These are phyloP conservation scores for Brienomyrus longianalis DNA, from an alignment of 2,113 vertebrate genomes.

Conservation along the genomic window DNA sequence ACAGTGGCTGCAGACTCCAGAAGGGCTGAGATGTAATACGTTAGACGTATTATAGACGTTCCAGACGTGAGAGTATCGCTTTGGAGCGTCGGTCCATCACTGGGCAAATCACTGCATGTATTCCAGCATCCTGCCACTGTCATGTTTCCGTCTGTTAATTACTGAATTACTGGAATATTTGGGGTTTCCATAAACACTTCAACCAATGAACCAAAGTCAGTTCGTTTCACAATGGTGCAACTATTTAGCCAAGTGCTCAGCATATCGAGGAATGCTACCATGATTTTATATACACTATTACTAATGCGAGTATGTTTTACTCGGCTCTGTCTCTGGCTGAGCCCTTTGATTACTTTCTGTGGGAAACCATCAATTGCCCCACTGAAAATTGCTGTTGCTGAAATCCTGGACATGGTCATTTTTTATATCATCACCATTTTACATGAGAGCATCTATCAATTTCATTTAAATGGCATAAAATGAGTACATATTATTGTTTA, in stretches of 20 bases:
- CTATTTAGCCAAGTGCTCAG: neutral
- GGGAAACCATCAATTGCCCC: neutral
- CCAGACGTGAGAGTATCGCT: neutral
- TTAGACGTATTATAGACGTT: neutral
- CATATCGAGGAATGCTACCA: neutral
- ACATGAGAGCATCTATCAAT: neutral
- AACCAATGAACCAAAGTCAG: neutral
- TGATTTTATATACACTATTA: neutral
- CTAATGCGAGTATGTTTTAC: neutral
- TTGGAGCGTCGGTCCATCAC: neutral
- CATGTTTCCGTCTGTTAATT: neutral
- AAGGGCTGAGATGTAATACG: neutral
- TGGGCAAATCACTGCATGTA: neutral
- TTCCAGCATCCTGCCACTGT: neutral
- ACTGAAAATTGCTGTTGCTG: neutral
- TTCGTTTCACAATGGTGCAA: neutral
- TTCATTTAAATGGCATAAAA: neutral
- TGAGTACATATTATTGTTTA: neutral
- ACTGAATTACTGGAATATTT: neutral
- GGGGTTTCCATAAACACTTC: neutral
- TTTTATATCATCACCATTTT: neutral
- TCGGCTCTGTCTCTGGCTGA: neutral
- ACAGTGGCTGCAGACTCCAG: neutral
- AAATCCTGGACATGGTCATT: neutral
- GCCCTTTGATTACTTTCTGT: neutral